Evolutionary conservation across 2,888 invertebrate species (phyloP), one percentile per base, ranked within the genome.

Genomic region (Melikaiella ostensackeni): DNA sequence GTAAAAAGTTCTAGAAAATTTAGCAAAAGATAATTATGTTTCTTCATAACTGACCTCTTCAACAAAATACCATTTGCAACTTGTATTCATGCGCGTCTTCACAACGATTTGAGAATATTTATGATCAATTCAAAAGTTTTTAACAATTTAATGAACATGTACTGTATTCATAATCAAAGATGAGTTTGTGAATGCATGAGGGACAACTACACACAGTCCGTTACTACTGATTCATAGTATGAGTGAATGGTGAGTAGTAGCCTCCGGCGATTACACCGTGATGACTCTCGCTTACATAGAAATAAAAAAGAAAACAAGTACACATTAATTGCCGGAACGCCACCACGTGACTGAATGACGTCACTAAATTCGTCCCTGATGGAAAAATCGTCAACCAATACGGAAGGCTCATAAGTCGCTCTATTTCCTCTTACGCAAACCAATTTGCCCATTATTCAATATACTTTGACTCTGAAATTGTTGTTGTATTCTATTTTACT

Each of bases 391-490:
- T 64, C 42, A 42, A 42, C 42, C 19, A 42, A 64, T 42, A 13
- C 35, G 63, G 27, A 16, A 64, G 16, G 24, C 24, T 64, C 24
- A 64, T 64, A 74, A 80, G 80, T 85, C 83, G 79, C 76, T 86
- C 83, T 73, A 82, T 81, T 75, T 82, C 63, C 79, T 61, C 75
- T 80, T 79, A 77, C 82, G 61, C 76, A 75, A 75, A 46, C 75
- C 62, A 75, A 75, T 75, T 75, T 61, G 42, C 30, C 42, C 11
- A 61, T 62, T 62, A 62, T 75, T 50, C 30, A 42, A 24, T 61
- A 21, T 38, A 2, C 42, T 62, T n/a, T 64, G 38, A 42, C 38
- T 38, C 38, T 38, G 16, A 9, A 64, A 38, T 50, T 50, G 8
- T n/a, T n/a, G 50, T 57, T 24, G 13, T 13, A 24, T 57, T 11